phyloP scores from a whole-genome alignment of 2,113 vertebrate species.

The Macrotis lagotis region DNA sequence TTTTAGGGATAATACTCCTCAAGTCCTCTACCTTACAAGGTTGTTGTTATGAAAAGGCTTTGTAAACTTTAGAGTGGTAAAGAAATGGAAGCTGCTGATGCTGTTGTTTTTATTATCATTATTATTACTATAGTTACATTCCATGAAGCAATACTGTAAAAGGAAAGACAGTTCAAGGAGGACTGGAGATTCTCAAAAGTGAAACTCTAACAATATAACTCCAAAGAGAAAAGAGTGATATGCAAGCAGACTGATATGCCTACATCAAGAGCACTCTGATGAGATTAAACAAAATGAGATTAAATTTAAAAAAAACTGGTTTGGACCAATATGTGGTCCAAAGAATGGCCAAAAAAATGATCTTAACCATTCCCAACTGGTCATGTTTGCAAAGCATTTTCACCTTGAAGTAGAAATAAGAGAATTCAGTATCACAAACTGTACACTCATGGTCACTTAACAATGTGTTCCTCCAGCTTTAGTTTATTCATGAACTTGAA shows the following conservation, averaged over 20 bases:
- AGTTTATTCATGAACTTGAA: no score
- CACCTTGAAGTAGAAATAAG: no score
- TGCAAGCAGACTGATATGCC: not conserved
- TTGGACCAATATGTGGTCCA: no score
- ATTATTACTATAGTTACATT: not conserved
- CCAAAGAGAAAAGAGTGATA: not conserved
- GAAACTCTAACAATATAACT: not conserved
- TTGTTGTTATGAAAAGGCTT: not conserved
- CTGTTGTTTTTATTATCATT: not conserved
- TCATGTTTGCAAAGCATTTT: no score
- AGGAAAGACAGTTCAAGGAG: not conserved
- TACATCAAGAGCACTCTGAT: not conserved
- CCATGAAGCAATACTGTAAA: not conserved
- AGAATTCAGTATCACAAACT: no score
- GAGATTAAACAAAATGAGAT: not conserved
- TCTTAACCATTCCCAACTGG: no score
- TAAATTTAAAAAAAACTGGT: no score
- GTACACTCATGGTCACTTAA: no score
- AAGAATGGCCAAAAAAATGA: no score
- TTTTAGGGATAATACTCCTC: not conserved
- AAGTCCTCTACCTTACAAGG: not conserved
- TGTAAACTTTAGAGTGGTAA: not conserved
- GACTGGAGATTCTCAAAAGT: not conserved
- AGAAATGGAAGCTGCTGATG: not conserved
- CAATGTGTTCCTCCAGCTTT: no score